Base-by-base conservation (phyloP, 2,888 invertebrate species). In the Choreutis nemorana region DNA sequence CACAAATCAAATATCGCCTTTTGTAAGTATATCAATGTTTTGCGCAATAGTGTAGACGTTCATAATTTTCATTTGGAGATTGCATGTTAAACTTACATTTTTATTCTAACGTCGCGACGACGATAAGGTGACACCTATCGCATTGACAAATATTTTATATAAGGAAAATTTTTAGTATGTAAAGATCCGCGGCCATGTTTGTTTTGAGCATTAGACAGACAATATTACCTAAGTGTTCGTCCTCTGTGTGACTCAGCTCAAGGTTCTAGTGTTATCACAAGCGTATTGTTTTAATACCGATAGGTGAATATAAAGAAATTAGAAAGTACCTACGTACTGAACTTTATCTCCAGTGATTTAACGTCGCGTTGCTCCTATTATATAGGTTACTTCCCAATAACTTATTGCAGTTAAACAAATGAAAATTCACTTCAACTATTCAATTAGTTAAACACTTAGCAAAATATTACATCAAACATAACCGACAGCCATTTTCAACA, bases 141-240 rank as follows among this genome's bases (percentile, higher is more conserved):
- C 18, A 18, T 18, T 18, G 18, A 18, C 5, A 6, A 6, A 18
- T 8, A 8, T 18, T n/a, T n/a, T n/a, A n/a, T 23, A 7, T 7
- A 23, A 23, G 10, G 11, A 11, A 9, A 2, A 23, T 7, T 11
- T 11, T 4, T 5, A 9, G 10, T 11, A 23, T 11, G 11, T 23
- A 23, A 6, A 6, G 10, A 6, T 11, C 4, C 14, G 58, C 57
- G 48, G 59, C 57, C 57, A 59, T 68, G 42, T 70, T 67, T 66
- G 56, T 62, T 58, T 44, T 60, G 56, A 43, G 50, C 49, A 55
- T 58, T 60, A 57, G 58, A 49, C 41, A 49, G 53, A 52, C 50
- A 52, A 50, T 57, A 52, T 51, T 43, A 41, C 41, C 15, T n/a
- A 4, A 14, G 38, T 40, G 41, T 39, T 42, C 52, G 57, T 57